These are phyloP conservation scores for Eretmochelys imbricata DNA, from an alignment of 2,113 vertebrate species.

Conservation along the genomic window DNA sequence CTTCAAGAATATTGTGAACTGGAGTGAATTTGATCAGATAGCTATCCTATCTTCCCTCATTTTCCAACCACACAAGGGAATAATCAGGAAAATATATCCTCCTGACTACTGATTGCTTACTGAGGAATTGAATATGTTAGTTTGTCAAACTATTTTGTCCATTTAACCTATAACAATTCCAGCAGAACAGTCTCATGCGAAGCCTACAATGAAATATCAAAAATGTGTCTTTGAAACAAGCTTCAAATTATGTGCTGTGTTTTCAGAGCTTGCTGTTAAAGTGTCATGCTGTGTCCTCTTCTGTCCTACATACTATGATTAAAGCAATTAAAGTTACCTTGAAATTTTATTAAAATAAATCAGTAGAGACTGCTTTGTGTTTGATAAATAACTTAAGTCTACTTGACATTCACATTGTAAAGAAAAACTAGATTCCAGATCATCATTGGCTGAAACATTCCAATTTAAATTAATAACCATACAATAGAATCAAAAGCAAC, in stretches of 20 bases:
- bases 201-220: not conserved
- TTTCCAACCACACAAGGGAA: not conserved
- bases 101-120: too few species aligned
- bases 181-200: not conserved
- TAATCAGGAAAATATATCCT: not conserved
- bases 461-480: constrained; percentile 1
- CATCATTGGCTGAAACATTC: not conserved
- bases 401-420: not conserved
- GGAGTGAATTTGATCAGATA: not conserved
- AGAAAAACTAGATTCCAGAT: not conserved
- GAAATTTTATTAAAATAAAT: not conserved
- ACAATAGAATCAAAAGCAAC: not conserved
- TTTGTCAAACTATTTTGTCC: not conserved
- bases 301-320: not conserved
- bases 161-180: not conserved
- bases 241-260: not conserved
- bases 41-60: not conserved
- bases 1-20: not conserved
- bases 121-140: not conserved
- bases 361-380: not conserved
- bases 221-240: fast-evolving
- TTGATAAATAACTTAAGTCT: not conserved
- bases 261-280: not conserved
- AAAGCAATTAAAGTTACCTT: not conserved
- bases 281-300: not conserved